Base-by-base conservation (phyloP, 2,888 invertebrate species). In the Sesia apiformis region DNA sequence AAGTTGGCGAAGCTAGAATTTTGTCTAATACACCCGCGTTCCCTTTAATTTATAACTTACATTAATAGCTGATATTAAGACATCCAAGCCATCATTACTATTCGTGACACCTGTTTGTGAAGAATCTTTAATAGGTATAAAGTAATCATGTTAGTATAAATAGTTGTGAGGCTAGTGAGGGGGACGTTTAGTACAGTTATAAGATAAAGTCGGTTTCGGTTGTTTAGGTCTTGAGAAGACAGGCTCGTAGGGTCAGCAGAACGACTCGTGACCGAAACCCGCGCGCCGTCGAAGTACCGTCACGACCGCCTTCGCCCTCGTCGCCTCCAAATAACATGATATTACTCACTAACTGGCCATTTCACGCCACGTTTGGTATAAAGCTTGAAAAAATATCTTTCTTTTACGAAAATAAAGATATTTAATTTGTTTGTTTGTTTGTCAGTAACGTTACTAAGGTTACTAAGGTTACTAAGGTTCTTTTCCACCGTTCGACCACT, bases 291-390 rank as follows among this genome's bases (percentile, higher is more conserved):
- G 51, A 55, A 59, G 71, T 66, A 64, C 61, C 77, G 81, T 84
- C 86, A 86, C 88, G 87, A 85, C 71, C 72, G 76, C 75, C 76
- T 69, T 74, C 75, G 74, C 79, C 74, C 77, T 78, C 79, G 78
- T 81, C 81, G 74, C 73, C 72, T 74, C 77, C 78, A 81, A 83
- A 86, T 82, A 83, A 87, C 86, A 83, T 79, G 82, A 82, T 85
- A 85, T 84, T 86, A 83, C 82, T 85, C 78, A 83, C 84, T 86
- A 84, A 87, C 86, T 82, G 85, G 80, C 81, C 79, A 85, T 85
- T 87, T 86, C 85, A 85, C 86, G 85, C 86, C 78, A 76, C 73
- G 74, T 76, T 80, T 69, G 62, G 64, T 63, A 53, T 54, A 54
- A 54, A 54, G 55, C 50, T 51, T 51, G 40, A 53, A 55, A 70